Conservation (phyloP, 2,113 vertebrate species). For the Anguilla japonica region DNA sequence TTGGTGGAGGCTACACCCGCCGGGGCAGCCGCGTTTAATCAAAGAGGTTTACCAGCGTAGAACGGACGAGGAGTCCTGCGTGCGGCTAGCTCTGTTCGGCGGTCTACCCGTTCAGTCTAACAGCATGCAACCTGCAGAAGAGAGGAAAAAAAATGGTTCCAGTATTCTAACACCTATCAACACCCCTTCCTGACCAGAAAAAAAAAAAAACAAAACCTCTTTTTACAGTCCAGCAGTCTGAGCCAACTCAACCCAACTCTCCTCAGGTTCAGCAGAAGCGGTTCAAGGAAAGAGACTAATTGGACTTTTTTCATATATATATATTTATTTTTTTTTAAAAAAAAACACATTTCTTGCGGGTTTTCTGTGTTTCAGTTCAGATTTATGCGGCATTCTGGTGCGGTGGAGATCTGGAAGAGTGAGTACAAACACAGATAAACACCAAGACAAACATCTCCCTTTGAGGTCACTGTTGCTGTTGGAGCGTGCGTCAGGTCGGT, state of each 20-base stretch:
- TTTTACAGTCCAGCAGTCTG: not conserved
- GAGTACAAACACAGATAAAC: conserved; percentile 43
- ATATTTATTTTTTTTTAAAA: too few relatives aligned
- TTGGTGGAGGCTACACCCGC: too few relatives aligned
- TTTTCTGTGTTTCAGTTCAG: conserved; percentile 33
- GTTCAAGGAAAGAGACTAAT: conserved; percentile 37
- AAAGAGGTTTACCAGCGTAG: not conserved
- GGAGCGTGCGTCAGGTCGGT: conserved; percentile 45
- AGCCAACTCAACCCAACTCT: not conserved
- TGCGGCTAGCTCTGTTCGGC: not conserved
- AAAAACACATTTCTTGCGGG: conserved; percentile 13
- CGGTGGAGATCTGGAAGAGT: conserved; percentile 32
- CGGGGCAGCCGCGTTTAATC: not conserved
- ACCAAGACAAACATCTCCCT: conserved; percentile 54
- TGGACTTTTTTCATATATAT: conserved; percentile 19
- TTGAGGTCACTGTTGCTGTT: conserved; percentile 62
- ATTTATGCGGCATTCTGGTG: conserved; percentile 44
- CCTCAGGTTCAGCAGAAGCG: conserved; percentile 18
- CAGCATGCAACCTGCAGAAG: not conserved
- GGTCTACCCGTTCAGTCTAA: not conserved
- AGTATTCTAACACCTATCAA: not conserved
- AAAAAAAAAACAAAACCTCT: not conserved
- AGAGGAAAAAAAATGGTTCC: not conserved
- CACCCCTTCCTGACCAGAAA: conserved; percentile 5
- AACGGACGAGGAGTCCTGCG: not conserved